Evolutionary conservation across 2,888 invertebrate species (phyloP).

Genomic region (Kuschelorhynchus macadamiae): DNA sequence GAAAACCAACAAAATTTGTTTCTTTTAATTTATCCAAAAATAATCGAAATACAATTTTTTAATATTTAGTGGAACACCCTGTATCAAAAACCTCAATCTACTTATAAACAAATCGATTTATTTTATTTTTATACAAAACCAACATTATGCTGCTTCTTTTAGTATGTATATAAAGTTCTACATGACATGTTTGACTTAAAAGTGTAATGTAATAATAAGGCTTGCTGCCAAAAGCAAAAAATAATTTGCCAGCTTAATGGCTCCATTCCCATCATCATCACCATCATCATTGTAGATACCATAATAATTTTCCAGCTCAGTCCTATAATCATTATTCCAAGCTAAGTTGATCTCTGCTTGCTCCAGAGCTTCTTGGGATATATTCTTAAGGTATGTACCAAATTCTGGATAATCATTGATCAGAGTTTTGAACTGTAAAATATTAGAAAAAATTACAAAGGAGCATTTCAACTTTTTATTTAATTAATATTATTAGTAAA

Average conservation of each 20-base stretch:
- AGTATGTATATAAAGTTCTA: too few species aligned
- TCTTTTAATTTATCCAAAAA: too few species aligned
- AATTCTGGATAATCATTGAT: neutral
- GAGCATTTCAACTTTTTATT: too few species aligned
- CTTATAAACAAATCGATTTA: too few species aligned
- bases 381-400: constrained; percentile 11
- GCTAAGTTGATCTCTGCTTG: constrained; percentile 41
- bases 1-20: too few species aligned
- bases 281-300: neutral
- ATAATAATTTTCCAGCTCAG: constrained; percentile 39
- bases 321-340: constrained; percentile 37
- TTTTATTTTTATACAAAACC: too few species aligned
- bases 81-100: too few species aligned
- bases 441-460: too few species aligned
- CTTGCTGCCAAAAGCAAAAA: neutral
- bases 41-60: too few species aligned
- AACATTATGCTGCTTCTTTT: too few species aligned
- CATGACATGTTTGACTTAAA: neutral
- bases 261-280: neutral
- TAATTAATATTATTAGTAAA: too few species aligned
- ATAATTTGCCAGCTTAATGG: neutral
- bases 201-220: neutral
- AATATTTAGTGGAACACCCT: too few species aligned
- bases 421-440: constrained; percentile 24
- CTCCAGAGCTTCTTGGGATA: constrained; percentile 28